Evolutionary conservation across 1,140 invertebrate species (phyloP).

Genomic region (Calliopsis andreniformis): DNA sequence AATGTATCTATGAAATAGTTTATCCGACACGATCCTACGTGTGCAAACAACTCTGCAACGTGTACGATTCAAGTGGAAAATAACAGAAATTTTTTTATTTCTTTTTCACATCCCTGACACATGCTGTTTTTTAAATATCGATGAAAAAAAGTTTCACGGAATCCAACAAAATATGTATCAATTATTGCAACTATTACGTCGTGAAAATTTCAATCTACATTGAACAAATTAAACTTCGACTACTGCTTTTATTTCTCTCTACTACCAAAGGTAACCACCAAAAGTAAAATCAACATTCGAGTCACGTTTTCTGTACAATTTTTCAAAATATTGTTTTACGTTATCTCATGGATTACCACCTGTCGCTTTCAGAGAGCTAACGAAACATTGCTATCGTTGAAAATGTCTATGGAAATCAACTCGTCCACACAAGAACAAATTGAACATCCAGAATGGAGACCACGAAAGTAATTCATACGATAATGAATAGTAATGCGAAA

Average conservation of each 20-base stretch:
- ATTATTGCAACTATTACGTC: conserved; percentile 13
- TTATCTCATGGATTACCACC: conserved; percentile 46
- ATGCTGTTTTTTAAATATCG: too few species aligned
- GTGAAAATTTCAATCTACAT: neutral
- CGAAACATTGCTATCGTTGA: conserved; percentile 55
- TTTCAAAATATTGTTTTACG: too few species aligned
- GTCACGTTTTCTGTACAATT: neutral
- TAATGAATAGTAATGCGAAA: neutral
- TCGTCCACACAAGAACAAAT: neutral
- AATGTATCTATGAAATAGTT: neutral
- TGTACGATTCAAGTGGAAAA: too few species aligned
- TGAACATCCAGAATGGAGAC: neutral
- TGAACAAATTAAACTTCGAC: too few species aligned
- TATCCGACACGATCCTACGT: neutral
- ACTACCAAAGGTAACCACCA: neutral
- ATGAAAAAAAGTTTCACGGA: too few species aligned
- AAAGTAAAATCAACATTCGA: too few species aligned
- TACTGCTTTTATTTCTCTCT: too few species aligned
- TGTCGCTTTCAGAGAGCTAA: conserved; percentile 56
- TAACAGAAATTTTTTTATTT: neutral
- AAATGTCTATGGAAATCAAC: conserved; percentile 51
- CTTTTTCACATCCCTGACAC: neutral
- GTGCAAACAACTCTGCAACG: too few species aligned
- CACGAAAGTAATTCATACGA: neutral
- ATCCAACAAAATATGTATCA: neutral